Evolutionary conservation across 2,888 invertebrate species (phyloP), one percentile per base, ranked within the genome.

Genomic region (Aproaerema taeniolella): DNA sequence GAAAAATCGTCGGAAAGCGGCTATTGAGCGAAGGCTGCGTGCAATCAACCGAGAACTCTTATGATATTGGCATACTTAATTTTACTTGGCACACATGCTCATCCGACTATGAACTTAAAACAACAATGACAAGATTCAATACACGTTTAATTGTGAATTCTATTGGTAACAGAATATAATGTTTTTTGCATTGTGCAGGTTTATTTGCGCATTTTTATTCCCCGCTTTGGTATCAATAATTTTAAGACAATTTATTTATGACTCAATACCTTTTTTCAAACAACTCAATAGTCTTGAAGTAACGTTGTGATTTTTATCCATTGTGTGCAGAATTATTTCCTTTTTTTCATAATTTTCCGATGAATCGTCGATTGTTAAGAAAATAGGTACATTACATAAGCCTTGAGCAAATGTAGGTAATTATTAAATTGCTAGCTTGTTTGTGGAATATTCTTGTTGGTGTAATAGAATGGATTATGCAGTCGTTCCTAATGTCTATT

Each of bases 31-130:
- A 85, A 86, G 86, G 86, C 75, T 77, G 56, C 41, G 63, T 52
- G 85, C 85, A 58, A 85, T 86, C 76, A 85, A 60, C 59, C 82
- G 67, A 45, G 61, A 67, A 62, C 58, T 45, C 55, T 61, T 72
- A 76, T 82, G 83, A 74, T 86, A 86, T 85, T 85, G 86, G 85
- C 85, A 86, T 72, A 81, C 77, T 81, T 82, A 78, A 81, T 77
- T 76, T 72, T 66, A 65, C 75, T 71, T 73, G 85, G 79, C 85
- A 85, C 52, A 85, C 74, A 77, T 86, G 75, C 58, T 55, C 80
- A 72, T 46, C 63, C 70, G 65, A 66, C 62, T 73, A 64, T 71
- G 61, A 68, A 68, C 58, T 51, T 45, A 36, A 43, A 43, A 42
- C 39, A 42, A 42, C 38, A 49, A 46, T 47, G 46, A 43, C 41